Conservation (phyloP, 1,140 invertebrate species). For the Zaprionus tsacasi region DNA sequence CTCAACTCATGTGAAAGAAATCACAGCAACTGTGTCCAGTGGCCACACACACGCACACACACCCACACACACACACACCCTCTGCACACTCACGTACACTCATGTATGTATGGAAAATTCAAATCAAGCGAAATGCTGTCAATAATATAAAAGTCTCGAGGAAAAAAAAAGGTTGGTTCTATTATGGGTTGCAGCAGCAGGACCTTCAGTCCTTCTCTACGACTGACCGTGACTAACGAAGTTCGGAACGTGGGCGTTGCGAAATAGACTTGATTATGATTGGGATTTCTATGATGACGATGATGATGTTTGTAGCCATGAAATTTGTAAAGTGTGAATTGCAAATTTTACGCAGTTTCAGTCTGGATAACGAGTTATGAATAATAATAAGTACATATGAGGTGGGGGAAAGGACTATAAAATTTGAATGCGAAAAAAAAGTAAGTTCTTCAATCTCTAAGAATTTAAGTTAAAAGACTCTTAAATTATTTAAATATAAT, state of each 20-base stretch:
- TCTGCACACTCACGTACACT: constrained; percentile 20
- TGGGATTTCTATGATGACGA: too few species aligned
- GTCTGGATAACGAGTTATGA: constrained; percentile 68
- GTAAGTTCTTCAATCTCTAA: too few species aligned
- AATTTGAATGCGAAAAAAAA: not conserved
- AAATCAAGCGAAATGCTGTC: constrained; percentile 81
- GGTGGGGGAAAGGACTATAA: not conserved
- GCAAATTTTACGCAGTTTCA: constrained; percentile 69
- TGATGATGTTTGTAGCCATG: constrained; percentile 41
- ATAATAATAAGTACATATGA: constrained; percentile 62
- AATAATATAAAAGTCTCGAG: constrained; percentile 66
- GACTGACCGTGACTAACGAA: constrained; percentile 73
- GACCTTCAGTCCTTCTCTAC: not conserved
- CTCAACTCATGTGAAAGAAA: constrained; percentile 67
- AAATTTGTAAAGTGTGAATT: constrained; percentile 81
- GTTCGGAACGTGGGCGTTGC: constrained; percentile 55
- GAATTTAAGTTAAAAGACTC: too few species aligned
- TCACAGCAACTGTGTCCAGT: constrained; percentile 77
- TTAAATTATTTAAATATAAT: too few species aligned
- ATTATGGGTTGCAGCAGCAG: constrained; percentile 20
- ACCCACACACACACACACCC: constrained; percentile 13
- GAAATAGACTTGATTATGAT: constrained; percentile 30
- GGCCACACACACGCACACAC: constrained; percentile 23
- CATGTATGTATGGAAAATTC: constrained; percentile 65
- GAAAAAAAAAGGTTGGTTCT: constrained; percentile 28